Conservation (phyloP, 2,113 vertebrate species). For the Sminthopsis crassicaudata region DNA sequence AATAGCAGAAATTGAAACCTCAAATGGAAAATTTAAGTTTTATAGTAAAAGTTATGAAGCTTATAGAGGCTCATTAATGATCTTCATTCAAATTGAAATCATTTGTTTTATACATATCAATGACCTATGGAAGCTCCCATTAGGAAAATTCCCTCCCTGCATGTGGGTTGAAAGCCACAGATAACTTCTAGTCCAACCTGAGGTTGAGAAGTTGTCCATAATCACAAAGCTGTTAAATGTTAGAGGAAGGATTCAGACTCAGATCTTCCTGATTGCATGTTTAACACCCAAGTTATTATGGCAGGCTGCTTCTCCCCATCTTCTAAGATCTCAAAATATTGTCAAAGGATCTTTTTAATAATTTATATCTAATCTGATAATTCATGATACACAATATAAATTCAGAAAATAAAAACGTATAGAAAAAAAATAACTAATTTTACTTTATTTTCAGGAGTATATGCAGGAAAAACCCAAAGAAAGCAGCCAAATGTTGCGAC, state of each 20-base stretch:
- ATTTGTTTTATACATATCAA: not conserved
- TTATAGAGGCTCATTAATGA: not conserved
- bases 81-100: conserved; percentile 33
- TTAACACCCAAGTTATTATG: not conserved
- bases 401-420: not conserved
- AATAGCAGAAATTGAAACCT: conserved; percentile 7
- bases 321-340: not conserved
- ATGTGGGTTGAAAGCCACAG: not conserved
- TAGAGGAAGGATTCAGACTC: not conserved
- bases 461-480: conserved; percentile 90
- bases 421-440: conserved; percentile 58
- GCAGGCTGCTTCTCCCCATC: not conserved
- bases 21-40: conserved; percentile 8
- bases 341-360: not conserved
- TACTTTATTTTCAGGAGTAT: conserved; percentile 86
- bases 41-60: conserved; percentile 16
- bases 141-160: not conserved
- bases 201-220: not conserved
- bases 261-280: not conserved
- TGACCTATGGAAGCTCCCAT: not conserved
- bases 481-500: conserved; percentile 91
- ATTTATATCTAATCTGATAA: conserved; percentile 48
- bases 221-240: not conserved
- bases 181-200: not conserved
- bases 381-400: conserved; percentile 29